Base-by-base conservation (phyloP, 2,888 invertebrate genomes). In the Deroplatys truncata region DNA sequence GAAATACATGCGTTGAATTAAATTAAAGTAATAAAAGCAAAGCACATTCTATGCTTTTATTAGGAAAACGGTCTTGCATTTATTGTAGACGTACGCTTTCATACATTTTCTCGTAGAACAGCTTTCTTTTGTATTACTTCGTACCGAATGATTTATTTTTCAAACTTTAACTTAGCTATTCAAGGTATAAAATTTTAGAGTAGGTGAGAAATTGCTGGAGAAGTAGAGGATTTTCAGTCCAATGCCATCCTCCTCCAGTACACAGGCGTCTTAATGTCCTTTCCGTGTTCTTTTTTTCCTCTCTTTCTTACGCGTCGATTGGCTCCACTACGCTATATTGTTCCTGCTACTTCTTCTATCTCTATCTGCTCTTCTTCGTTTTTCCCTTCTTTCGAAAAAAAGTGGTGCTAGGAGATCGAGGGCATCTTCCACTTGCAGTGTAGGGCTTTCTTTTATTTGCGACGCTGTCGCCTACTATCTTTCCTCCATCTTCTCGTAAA, bases 271-370 rank as follows among this genome's bases (percentile, higher is more conserved):
- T 88, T 89, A 89, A 89, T 89, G 89, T 88, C 56, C 89, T 89
- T 89, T 89, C 85, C 89, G 88, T 89, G 89, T 89, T 89, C 84
- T 56, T 89, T 85, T 87, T 87, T 85, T 85, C 56, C 56, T 72
- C 56, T 85, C 49, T 86, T 49, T 49, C 56, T 85, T 49, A 85
- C 85, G 85, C 83, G 85, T 89, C 89, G 89, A 89, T 89, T 89
- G 89, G 89, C 85, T 89, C 89, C 85, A 82, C 31, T 85, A 85
- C 83, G n/a, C 82, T 87, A 83, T 87, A 87, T 87, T 87, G 87
- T 83, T 82, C 72, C 86, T 86, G 28, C 35, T 84, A 25, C 35
- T 82, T 86, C 29, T 82, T 28, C 31, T 8, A 29, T 72, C 31
- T 31, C 29, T 86, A 72, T 28, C 29, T 82, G 4, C 49, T 86